These are phyloP conservation scores for Heliothis virescens DNA, from an alignment of 1,140 invertebrate species.

Conservation along the genomic window DNA sequence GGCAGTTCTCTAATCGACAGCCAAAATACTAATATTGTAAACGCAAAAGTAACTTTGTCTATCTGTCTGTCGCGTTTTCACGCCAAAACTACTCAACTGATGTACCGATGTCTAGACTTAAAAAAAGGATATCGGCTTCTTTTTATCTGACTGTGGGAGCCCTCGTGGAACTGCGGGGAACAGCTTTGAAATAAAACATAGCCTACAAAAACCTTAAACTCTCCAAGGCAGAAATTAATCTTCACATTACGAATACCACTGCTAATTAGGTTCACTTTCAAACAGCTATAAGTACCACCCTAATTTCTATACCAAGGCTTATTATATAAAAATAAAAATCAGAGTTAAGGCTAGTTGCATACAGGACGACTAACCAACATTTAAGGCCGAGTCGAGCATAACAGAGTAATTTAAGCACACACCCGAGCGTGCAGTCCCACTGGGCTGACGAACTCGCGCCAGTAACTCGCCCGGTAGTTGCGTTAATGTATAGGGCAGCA, in stretches of 20 bases:
- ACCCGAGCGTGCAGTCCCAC: conserved; percentile 65
- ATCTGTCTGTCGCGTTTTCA: not conserved
- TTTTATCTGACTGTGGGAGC: too few species aligned
- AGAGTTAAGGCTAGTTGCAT: not conserved
- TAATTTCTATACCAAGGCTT: conserved; percentile 1
- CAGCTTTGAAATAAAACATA: not conserved
- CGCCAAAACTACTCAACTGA: too few species aligned
- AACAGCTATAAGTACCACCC: not conserved
- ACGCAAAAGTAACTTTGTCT: not conserved
- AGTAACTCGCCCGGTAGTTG: conserved; percentile 48
- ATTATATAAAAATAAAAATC: conserved; percentile 11
- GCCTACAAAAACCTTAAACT: not conserved
- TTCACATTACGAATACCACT: not conserved
- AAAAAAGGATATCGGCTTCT: too few species aligned
- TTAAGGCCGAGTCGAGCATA: conserved; percentile 65
- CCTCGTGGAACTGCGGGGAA: too few species aligned
- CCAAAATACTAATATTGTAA: not conserved
- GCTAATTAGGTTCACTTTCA: not conserved
- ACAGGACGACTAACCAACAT: conserved; percentile 21
- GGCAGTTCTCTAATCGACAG: too few species aligned
- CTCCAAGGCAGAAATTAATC: not conserved
- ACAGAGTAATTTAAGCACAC: conserved; percentile 74
- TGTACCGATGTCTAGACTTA: too few species aligned
- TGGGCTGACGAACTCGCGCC: conserved; percentile 52
- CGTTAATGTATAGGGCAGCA: conserved; percentile 21